phyloP scores from a whole-genome alignment of 2,797 vertebrate species.

The Sebastes variabilis region DNA sequence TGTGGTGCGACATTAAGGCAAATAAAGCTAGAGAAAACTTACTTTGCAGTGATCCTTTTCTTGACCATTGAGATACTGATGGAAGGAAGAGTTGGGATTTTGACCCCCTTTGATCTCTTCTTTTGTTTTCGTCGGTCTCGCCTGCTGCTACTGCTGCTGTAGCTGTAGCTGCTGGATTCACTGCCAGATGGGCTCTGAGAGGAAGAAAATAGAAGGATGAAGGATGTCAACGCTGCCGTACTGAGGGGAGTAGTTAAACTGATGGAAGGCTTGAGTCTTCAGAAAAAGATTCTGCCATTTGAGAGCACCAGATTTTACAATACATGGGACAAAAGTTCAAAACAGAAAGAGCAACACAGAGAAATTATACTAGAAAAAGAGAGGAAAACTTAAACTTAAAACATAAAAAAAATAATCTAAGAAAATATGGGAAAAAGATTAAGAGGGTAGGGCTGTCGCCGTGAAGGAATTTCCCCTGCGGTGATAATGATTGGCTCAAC shows the following conservation, averaged over 20 bases:
- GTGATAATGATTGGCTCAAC: too few relatives aligned
- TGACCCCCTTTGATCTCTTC: conserved; percentile 65
- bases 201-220: not conserved
- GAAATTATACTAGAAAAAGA: not conserved
- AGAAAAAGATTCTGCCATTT: not conserved
- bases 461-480: too few relatives aligned
- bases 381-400: not conserved
- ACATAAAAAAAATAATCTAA: not conserved
- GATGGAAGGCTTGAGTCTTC: not conserved
- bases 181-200: conserved; percentile 74
- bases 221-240: not conserved
- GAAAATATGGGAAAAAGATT: not conserved
- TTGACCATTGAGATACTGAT: conserved; percentile 87
- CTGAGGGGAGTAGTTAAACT: not conserved
- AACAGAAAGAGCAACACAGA: not conserved
- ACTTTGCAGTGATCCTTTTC: conserved; percentile 88
- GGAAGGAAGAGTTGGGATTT: conserved; percentile 78
- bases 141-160: conserved; percentile 34
- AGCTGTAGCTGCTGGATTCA: conserved; percentile 62
- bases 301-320: not conserved
- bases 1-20: not conserved
- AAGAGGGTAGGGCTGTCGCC: too few relatives aligned
- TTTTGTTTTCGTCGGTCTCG: conserved; percentile 57
- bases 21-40: conserved; percentile 31
- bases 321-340: not conserved